These are phyloP conservation scores for Tetramorium bicarinatum DNA, from an alignment of 2,888 invertebrate species.

Conservation along the genomic window DNA sequence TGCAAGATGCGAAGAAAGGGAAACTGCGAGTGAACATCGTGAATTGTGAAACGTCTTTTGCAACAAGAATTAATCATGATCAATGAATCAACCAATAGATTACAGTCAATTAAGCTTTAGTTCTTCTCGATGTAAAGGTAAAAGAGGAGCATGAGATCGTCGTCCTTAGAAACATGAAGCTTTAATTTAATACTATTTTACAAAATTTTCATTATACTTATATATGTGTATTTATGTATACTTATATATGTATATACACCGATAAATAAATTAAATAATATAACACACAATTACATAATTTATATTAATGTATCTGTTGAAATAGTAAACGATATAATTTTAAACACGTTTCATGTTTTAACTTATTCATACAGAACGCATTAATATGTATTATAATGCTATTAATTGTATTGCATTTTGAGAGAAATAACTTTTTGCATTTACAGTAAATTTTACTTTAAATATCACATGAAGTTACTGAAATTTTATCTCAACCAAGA, in stretches of 20 bases:
- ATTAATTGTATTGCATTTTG: not conserved
- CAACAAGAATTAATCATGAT: slow-evolving; percentile 20
- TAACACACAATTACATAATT: not conserved
- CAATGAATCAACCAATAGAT: slow-evolving; percentile 6
- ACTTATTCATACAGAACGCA: not conserved
- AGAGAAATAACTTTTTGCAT: not conserved
- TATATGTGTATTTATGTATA: no score
- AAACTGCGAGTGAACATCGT: not conserved
- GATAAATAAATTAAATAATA: slow-evolving; percentile 2
- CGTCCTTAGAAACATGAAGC: not conserved
- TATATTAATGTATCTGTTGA: not conserved
- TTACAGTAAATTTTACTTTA: not conserved
- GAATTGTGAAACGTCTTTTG: not conserved
- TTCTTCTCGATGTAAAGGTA: not conserved
- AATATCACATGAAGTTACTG: not conserved
- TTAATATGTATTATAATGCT: not conserved
- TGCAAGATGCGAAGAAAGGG: not conserved
- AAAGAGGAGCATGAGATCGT: not conserved
- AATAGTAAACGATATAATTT: not conserved
- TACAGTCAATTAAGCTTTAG: not conserved
- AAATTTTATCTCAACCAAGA: slow-evolving; percentile 14
- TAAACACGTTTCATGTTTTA: not conserved
- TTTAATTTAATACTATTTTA: not conserved
- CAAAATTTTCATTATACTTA: not conserved
- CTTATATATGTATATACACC: not conserved